These are phyloP conservation scores for Phthorimaea operculella DNA, from an alignment of 1,140 invertebrate species.

Conservation along the genomic window DNA sequence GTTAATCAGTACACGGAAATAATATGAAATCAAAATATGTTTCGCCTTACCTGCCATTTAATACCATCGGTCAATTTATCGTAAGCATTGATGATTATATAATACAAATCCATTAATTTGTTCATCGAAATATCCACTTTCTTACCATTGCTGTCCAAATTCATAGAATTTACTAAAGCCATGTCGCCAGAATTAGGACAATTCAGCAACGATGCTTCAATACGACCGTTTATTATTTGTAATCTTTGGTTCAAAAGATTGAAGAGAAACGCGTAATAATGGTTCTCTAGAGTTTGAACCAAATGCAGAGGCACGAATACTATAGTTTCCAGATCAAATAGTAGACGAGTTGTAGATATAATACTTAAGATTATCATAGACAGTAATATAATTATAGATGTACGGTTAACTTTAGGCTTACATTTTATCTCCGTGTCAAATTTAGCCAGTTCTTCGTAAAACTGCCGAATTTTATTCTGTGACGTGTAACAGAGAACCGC, in stretches of 20 bases:
- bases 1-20: no score
- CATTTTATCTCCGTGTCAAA: not conserved
- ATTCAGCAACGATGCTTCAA: constrained; percentile 21
- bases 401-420: not conserved
- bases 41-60: constrained; percentile 46
- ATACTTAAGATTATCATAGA: not conserved
- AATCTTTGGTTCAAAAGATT: constrained; percentile 28
- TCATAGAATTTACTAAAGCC: constrained; percentile 9
- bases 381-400: not conserved
- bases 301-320: constrained; percentile 6
- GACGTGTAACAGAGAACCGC: not conserved
- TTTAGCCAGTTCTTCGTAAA: not conserved
- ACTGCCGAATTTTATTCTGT: not conserved
- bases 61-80: constrained; percentile 40
- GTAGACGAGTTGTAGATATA: not conserved
- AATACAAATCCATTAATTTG: constrained; percentile 41
- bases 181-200: constrained; percentile 12
- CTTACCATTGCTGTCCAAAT: constrained; percentile 10
- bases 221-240: constrained; percentile 25
- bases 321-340: no score
- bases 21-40: no score
- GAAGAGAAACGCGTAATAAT: constrained; percentile 30
- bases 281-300: constrained; percentile 22
- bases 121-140: constrained; percentile 26
- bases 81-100: constrained; percentile 38